Evolutionary conservation across 2,888 invertebrate genomes (phyloP), one percentile per base, ranked within the genome.

Genomic region (Dorcus hopei): DNA sequence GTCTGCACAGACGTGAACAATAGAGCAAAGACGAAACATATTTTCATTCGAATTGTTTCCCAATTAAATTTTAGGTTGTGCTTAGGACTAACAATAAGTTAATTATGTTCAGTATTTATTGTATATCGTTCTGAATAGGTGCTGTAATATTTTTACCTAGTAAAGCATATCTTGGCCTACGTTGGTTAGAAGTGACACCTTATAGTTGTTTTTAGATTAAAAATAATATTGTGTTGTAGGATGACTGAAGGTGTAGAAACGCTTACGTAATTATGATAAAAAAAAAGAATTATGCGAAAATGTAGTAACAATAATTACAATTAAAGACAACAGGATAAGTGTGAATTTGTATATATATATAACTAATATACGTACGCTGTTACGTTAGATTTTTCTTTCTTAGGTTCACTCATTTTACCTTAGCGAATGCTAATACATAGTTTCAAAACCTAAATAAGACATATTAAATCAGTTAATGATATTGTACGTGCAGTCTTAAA

Each of bases 191-290:
- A 39, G 61, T 67, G 65, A 67, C 65, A 68, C 61, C 50, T 59
- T 65, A 62, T 60, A 63, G 63, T 66, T 68, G 64, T 63, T 68
- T 66, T 66, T 66, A 65, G 62, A 62, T 63, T 52, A 56, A 52
- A 55, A 56, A 48, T 3, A 58, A 62, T 65, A 61, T 64, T 65
- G 65, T 63, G 63, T 66, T 67, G 65, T 70, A 61, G 63, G 50
- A 64, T 55, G 61, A 58, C 57, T 58, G 62, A 52, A 59, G 54
- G 57, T 54, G 48, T 57, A 63, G 58, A 51, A 53, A 57, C 51
- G 56, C 58, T 49, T 60, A 59, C 26, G 26, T 45, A 79, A 78
- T 77, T 75, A 77, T 77, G 78, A 75, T 54, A 51, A 56, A 45
- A 57, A 45, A 50, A 51, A 26, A 49, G 49, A 45, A 54, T 57